These are phyloP conservation scores for Aspidiotus destructor DNA, from an alignment of 2,888 invertebrate genomes.

Conservation along the genomic window DNA sequence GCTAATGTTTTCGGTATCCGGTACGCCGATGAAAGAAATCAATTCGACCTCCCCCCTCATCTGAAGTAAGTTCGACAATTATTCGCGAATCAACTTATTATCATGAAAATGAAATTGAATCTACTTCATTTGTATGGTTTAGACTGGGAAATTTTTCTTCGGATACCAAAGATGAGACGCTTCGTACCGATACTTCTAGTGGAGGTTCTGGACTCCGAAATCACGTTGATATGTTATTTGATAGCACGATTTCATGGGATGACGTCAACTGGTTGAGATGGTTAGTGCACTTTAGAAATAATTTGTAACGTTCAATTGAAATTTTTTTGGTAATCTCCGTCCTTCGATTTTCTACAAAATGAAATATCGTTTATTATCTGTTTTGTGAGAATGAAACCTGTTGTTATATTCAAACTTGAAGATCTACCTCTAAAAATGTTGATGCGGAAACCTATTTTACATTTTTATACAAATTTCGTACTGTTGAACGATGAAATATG, in stretches of 20 bases:
- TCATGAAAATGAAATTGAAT: neutral
- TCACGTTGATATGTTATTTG: conserved; percentile 49
- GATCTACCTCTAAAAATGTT: no score
- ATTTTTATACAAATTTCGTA: no score
- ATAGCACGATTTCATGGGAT: conserved; percentile 73
- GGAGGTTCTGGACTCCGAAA: no score
- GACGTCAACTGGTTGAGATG: conserved; percentile 76
- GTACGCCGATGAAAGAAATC: conserved; percentile 69
- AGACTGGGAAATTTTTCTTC: conserved; percentile 68
- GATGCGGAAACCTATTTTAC: no score
- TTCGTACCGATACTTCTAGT: no score
- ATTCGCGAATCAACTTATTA: neutral
- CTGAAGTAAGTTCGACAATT: conserved; percentile 50
- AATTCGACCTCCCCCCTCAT: conserved; percentile 70
- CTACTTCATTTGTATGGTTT: conserved; percentile 37
- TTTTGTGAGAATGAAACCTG: no score
- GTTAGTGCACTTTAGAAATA: conserved; percentile 41
- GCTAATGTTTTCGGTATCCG: conserved; percentile 77
- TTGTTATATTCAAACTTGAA: no score
- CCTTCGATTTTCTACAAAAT: no score
- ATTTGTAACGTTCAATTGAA: neutral
- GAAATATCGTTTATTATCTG: no score
- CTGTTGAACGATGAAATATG: no score
- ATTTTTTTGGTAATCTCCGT: no score
- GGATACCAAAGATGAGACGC: conserved; percentile 38